A percentile compares a stretch with the other conserved stretches of the same genome.
Conservation (phyloP, 2,888 invertebrate species). For the Cephus sareptanus region DNA sequence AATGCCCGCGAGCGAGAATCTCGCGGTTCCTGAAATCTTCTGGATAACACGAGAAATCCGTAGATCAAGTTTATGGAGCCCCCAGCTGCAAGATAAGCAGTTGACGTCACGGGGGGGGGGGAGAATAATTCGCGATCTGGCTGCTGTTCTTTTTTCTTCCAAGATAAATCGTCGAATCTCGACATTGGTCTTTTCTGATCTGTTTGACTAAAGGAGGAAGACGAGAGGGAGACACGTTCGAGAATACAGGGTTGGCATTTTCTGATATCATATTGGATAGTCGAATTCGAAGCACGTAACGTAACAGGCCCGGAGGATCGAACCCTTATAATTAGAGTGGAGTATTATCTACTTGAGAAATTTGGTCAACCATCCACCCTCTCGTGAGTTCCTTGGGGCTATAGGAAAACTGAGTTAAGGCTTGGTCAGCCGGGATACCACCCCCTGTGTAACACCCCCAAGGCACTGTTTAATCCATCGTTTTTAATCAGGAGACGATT, state of each 20-base stretch:
- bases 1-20: slow-evolving; percentile 24
- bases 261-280: neutral
- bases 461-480: slow-evolving; percentile 46
- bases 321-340: slow-evolving; percentile 51
- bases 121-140: neutral
- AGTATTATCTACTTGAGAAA: slow-evolving; percentile 49
- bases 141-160: no score
- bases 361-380: slow-evolving; percentile 50
- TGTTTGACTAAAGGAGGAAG: no score
- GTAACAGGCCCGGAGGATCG: slow-evolving; percentile 32
- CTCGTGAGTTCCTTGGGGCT: slow-evolving; percentile 24
- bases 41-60: slow-evolving; percentile 31
- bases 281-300: slow-evolving; percentile 15
- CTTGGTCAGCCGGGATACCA: slow-evolving; percentile 44
- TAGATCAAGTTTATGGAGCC: slow-evolving; percentile 53
- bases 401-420: slow-evolving; percentile 52
- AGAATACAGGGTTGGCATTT: no score
- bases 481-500: slow-evolving; percentile 53
- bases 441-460: slow-evolving; percentile 45
- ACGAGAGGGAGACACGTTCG: no score
- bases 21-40: slow-evolving; percentile 22
- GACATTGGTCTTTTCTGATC: no score
- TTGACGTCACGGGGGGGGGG: neutral
- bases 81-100: slow-evolving; percentile 1
- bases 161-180: no score